Conservation (phyloP, 2,888 invertebrate genomes). For the Coremacera marginata region DNA sequence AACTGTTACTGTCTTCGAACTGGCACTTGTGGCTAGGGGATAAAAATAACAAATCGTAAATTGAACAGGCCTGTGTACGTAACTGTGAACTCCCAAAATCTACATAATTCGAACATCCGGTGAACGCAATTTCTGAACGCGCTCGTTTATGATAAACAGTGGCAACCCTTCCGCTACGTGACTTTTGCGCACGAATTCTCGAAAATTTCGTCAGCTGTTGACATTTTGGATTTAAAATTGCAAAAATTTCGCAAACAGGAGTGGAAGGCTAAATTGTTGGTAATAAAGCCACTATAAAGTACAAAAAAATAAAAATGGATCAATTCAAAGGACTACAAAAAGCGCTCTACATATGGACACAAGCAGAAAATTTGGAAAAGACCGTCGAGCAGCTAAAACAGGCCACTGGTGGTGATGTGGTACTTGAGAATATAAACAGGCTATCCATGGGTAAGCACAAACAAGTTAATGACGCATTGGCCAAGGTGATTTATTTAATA, state of each 20-base stretch:
- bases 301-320: slow-evolving; percentile 59
- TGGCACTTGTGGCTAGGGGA: too few species aligned
- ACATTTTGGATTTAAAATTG: slow-evolving; percentile 12
- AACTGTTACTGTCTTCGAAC: too few species aligned
- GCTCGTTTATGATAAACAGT: too few species aligned
- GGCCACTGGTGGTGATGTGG: slow-evolving; percentile 71
- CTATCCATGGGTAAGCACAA: slow-evolving; percentile 73
- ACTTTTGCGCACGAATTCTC: slow-evolving; percentile 15
- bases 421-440: slow-evolving; percentile 74
- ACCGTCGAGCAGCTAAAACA: slow-evolving; percentile 71
- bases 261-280: neutral
- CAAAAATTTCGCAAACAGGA: neutral
- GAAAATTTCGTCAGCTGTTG: slow-evolving; percentile 5
- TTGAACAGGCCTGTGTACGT: too few species aligned
- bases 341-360: slow-evolving; percentile 74
- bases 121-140: too few species aligned
- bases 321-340: slow-evolving; percentile 69
- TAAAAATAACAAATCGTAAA: too few species aligned
- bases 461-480: neutral
- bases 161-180: neutral
- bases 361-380: slow-evolving; percentile 71
- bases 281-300: neutral
- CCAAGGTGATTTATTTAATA: neutral
- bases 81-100: too few species aligned
- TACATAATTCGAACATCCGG: too few species aligned